These are phyloP conservation scores for Cygnus buccinator DNA, from an alignment of 2,113 vertebrate genomes.

Conservation along the genomic window DNA sequence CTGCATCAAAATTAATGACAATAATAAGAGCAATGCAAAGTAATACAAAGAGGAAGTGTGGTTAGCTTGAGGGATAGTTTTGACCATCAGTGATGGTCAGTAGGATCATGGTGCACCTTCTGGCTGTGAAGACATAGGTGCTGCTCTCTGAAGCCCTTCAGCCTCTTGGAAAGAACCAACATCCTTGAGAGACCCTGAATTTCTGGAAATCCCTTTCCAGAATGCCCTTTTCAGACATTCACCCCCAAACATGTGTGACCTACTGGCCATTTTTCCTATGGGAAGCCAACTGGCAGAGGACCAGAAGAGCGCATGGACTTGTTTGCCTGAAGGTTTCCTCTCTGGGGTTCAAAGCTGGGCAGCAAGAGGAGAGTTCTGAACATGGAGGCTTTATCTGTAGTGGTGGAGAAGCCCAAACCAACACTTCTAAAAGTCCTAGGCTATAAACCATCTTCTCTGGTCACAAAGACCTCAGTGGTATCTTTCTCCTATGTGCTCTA, in stretches of 20 bases:
- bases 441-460: neutral
- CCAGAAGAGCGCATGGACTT: neutral
- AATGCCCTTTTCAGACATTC: neutral
- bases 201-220: neutral
- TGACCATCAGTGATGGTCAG: neutral
- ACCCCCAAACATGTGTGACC: neutral
- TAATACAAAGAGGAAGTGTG: neutral
- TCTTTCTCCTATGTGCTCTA: neutral
- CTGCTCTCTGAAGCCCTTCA: neutral
- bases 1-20: neutral
- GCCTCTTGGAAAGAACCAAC: neutral
- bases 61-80: neutral
- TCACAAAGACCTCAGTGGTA: neutral
- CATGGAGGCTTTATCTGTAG: neutral
- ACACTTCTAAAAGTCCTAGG: neutral
- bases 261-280: neutral
- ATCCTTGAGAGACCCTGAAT: neutral
- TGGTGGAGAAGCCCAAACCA: neutral
- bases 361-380: neutral
- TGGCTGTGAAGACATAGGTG: neutral
- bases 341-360: neutral
- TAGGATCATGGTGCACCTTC: neutral
- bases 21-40: neutral
- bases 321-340: neutral
- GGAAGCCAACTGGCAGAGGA: neutral